Evolutionary conservation across 2,888 invertebrate species (phyloP), one percentile per base, ranked within the genome.

Genomic region (Lutraria lutraria): DNA sequence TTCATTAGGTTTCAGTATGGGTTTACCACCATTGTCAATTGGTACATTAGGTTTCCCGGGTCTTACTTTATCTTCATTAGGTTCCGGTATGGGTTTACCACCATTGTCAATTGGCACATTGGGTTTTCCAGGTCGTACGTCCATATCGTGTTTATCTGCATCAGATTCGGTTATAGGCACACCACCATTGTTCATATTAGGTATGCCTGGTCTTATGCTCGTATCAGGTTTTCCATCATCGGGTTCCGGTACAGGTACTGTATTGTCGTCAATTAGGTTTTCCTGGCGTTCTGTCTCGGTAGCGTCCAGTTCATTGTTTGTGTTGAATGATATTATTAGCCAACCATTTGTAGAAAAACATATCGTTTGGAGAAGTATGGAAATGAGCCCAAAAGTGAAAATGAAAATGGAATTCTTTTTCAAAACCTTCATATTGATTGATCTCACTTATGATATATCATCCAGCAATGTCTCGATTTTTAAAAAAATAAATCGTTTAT

Each of bases 341-440:
- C 89, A 89, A 29, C 89, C 89, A 21, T 83, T 56, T 0, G 89
- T 63, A 53, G 83, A 29, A 80, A 89, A 79, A 31, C 86, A 63
- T n/a, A 86, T 80, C 13, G 86, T 13, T 31, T 86, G 79, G 19
- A 89, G 52, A 15, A 86, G 13, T 13, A 89, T 21, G 19, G 83
- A 82, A 13, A 54, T 13, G 0, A 29, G 4, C 13, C 83, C 76
- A 19, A 80, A 56, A 0, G 19, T 54, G 43, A 86, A 52, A 6
- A 89, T 31, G 19, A 81, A 21, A 13, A 16, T 29, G 15, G 54
- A 29, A 15, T 56, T 56, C 12, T 81, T 31, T n/a, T 54, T 81
- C 29, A n/a, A 34, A 13, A 25, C 3, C 29, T 19, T 25, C 81
- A 81, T 29, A 29, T 31, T 81, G 43, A 53, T 15, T 52, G n/a